Evolutionary conservation across 2,797 vertebrate genomes (phyloP).

Genomic region (Poeciliopsis paucimaculata): DNA sequence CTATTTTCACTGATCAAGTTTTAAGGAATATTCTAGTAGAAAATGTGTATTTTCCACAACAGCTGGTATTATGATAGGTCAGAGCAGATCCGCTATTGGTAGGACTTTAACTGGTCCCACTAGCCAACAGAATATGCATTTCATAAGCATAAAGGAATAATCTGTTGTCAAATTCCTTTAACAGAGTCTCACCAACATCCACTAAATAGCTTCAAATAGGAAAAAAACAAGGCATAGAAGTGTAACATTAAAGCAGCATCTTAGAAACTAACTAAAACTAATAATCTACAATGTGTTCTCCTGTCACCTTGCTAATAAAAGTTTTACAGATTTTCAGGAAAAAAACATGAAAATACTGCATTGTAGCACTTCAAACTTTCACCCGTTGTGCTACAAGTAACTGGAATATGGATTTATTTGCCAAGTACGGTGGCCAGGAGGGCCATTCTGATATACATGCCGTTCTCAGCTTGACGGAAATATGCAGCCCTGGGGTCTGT

Average conservation of each 20-base stretch:
- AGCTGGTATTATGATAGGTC: neutral
- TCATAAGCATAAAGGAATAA: neutral
- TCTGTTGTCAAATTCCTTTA: neutral
- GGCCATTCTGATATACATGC: slow-evolving; percentile 98
- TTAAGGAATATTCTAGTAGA: neutral
- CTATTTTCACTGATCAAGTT: neutral
- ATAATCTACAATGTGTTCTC: neutral
- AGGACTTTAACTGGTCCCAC: neutral
- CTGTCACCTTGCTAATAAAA: neutral
- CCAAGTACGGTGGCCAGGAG: slow-evolving; percentile 92
- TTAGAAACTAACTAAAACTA: neutral
- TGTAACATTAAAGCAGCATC: neutral
- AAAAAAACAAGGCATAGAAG: neutral
- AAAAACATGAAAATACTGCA: neutral
- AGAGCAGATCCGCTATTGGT: neutral
- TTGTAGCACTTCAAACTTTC: neutral
- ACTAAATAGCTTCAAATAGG: neutral
- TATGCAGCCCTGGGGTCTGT: slow-evolving; percentile 94
- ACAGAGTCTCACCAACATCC: neutral
- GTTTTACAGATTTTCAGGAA: slow-evolving; percentile 1
- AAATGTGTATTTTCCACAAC: neutral
- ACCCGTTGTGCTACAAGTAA: neutral
- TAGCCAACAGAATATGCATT: neutral
- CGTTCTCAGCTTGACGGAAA: slow-evolving; percentile 96
- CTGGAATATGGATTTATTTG: slow-evolving; percentile 58